Conservation (phyloP, 2,113 vertebrate genomes). For the Microcebus griseorufus region DNA sequence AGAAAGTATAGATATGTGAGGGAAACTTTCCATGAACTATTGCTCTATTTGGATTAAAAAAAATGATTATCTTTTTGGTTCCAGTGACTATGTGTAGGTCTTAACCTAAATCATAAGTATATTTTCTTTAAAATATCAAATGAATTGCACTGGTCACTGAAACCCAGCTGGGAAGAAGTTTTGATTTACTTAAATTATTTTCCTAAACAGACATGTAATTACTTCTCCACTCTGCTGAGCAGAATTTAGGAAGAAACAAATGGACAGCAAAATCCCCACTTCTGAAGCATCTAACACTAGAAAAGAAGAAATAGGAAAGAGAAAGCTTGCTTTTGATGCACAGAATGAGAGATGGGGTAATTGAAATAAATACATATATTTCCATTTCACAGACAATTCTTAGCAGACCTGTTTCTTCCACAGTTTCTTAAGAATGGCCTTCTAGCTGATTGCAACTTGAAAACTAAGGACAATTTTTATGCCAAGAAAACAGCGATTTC, state of each 20-base stretch:
- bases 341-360: not conserved
- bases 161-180: not conserved
- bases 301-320: not conserved
- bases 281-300: not conserved
- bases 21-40: not conserved
- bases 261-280: not conserved
- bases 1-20: not conserved
- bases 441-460: not conserved
- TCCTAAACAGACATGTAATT: not conserved
- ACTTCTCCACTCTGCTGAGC: not conserved
- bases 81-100: not conserved
- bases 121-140: conserved; percentile 6
- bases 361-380: not conserved
- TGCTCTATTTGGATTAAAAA: not conserved
- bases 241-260: not conserved
- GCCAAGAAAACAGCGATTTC: not conserved
- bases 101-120: not conserved
- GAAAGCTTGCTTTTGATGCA: not conserved
- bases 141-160: not conserved
- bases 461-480: not conserved
- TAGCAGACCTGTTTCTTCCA: not conserved
- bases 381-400: not conserved
- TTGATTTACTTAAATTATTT: not conserved
- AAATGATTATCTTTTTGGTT: not conserved
- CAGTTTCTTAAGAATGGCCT: not conserved